A percentile compares a stretch with the other conserved stretches of the same genome.
Conservation (phyloP, 1,140 invertebrate genomes). For the Neodiprion fabricii region DNA sequence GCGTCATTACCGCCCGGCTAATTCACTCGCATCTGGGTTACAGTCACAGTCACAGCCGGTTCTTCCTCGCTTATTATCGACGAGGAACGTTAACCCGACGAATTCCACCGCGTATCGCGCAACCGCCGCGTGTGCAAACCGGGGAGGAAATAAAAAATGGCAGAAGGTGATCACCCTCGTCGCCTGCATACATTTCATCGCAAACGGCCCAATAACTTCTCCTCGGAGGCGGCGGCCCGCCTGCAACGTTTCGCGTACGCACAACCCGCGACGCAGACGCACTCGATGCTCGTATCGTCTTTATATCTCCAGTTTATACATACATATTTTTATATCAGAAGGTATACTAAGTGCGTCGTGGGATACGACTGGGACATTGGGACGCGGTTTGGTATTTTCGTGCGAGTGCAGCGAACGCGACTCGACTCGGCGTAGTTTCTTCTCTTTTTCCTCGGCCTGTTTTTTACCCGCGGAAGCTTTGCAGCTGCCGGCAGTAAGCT, state of each 20-base stretch:
- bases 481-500: constrained; percentile 6
- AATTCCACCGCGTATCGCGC: not conserved
- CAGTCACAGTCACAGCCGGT: no score
- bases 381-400: not conserved
- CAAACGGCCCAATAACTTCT: not conserved
- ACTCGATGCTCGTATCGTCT: not conserved
- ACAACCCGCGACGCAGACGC: not conserved
- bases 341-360: not conserved
- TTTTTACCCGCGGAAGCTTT: not conserved
- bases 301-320: not conserved
- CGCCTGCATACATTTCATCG: constrained; percentile 4
- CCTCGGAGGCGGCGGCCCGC: not conserved
- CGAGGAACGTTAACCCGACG: not conserved
- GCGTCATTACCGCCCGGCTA: no score
- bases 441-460: not conserved
- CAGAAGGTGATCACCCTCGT: not conserved
- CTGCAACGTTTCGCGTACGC: not conserved
- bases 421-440: no score
- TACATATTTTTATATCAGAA: constrained; percentile 8
- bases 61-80: not conserved
- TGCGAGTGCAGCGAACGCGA: not conserved
- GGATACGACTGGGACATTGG: not conserved
- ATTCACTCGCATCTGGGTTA: no score
- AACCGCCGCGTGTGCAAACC: not conserved
- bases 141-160: not conserved